Evolutionary conservation across 2,113 vertebrate genomes (phyloP).

Genomic region (Choloepus hoffmanni): DNA sequence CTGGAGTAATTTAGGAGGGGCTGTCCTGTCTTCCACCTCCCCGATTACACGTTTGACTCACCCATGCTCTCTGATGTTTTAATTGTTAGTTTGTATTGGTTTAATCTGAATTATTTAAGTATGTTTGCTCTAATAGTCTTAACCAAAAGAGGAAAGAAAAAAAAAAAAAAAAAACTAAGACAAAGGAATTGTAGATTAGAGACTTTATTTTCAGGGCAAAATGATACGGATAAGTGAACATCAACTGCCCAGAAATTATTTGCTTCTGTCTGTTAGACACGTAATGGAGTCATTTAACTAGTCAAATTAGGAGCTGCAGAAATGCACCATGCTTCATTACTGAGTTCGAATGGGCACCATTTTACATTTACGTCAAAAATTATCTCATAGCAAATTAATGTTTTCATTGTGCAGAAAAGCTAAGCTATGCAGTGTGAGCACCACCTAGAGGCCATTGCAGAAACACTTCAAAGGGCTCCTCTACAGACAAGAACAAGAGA

Average conservation of each 20-base stretch:
- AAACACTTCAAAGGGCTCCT: constrained; percentile 54
- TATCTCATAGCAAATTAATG: constrained; percentile 99
- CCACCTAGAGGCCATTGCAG: constrained; percentile 92
- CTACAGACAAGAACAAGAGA: not conserved
- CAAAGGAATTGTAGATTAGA: constrained; percentile 92
- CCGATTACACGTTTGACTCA: constrained; percentile 70
- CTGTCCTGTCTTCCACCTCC: constrained; percentile 59
- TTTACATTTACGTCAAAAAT: constrained; percentile 99
- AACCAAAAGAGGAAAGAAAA: constrained; percentile 68
- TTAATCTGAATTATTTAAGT: constrained; percentile 86
- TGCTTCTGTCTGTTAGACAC: constrained; percentile 99
- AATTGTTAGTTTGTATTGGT: constrained; percentile 84
- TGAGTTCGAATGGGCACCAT: constrained; percentile 99
- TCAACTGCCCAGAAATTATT: constrained; percentile 99
- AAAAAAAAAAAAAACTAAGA: constrained; percentile 82
- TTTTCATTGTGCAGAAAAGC: constrained; percentile 95
- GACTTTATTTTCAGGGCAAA: constrained; percentile 95
- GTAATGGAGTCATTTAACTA: constrained; percentile 99
- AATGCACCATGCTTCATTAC: constrained; percentile 99
- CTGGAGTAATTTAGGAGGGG: constrained; percentile 67
- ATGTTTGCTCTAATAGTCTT: constrained; percentile 89
- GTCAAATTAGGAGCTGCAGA: constrained; percentile 99
- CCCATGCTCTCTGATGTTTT: constrained; percentile 43
- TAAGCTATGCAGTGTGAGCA: constrained; percentile 91
- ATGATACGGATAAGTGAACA: constrained; percentile 99